A percentile compares a stretch with the other conserved stretches of the same genome.
Evolutionary conservation across 2,888 invertebrate genomes (phyloP).

Genomic region (Antitype chi): DNA sequence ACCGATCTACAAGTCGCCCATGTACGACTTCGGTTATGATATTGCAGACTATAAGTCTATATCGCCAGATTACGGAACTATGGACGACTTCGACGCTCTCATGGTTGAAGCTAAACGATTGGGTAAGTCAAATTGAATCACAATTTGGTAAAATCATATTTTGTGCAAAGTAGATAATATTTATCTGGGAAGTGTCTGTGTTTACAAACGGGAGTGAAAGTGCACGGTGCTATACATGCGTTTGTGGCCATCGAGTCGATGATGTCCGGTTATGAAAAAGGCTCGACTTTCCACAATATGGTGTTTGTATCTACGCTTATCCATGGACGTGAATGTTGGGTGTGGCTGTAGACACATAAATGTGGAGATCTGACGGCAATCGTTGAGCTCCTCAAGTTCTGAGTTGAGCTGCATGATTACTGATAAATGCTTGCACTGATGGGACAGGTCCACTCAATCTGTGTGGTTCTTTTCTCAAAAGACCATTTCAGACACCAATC

Average conservation of each 20-base stretch:
- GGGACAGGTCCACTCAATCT: no score
- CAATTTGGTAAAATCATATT: neutral
- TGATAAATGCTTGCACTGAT: no score
- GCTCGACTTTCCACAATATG: neutral
- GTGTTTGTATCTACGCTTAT: no score
- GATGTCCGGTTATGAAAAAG: neutral
- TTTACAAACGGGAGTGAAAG: neutral
- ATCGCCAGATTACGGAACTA: conserved; percentile 92
- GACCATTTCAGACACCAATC: no score
- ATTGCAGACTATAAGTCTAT: conserved; percentile 92
- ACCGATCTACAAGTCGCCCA: conserved; percentile 93
- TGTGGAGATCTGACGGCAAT: neutral
- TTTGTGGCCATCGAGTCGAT: no score
- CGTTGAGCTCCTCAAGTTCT: no score
- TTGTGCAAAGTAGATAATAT: neutral
- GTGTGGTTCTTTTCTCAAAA: no score
- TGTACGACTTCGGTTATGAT: conserved; percentile 95
- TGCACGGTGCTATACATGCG: neutral
- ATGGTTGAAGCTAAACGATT: conserved; percentile 85
- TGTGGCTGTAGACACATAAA: neutral
- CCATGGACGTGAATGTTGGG: neutral
- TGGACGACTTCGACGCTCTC: conserved; percentile 92
- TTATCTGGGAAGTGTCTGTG: neutral
- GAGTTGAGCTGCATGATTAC: no score
- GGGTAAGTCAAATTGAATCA: conserved; percentile 76